Base-by-base conservation (phyloP, 2,113 vertebrate species). In the Myotis davidii region DNA sequence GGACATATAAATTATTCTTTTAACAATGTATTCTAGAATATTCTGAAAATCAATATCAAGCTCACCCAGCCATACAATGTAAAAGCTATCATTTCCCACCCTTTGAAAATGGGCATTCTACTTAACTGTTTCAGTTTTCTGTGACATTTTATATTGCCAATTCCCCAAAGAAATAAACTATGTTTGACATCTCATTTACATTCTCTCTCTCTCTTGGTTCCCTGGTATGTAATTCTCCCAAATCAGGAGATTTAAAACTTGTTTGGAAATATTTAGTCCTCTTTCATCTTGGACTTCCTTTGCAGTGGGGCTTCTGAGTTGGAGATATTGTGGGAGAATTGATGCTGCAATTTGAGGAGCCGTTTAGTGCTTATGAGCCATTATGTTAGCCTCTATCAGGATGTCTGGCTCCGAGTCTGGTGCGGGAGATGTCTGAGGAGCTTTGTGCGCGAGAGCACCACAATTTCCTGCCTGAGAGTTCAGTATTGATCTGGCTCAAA, bases 381-480 rank as follows among this genome's bases (percentile, higher is more conserved):
- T 97, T 97, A 96, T 90, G 94, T 93, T 89, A 93, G 94, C 85
- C 94, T 96, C 81, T 95, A 88, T 88, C 96, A 94, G 96, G 97
- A 94, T 96, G 97, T 97, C 97, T 97, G 97, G 96, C 96, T 97
- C 97, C 92, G 2, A 82, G 96, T 94, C 97, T 97, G 91, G 86
- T 92, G 92, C 2, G 34, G 85, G 90, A 29, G 9, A 70, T 94
- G 96, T 97, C 97, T 97, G 95, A 96, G 94, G 90, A 93, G 94
- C 85, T 96, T 92, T 97, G 92, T 96, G 88, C 91, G 82, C 83
- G 85, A 96, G 73, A 92, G 69, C 85, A 90, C 95, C 95, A 88
- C 94, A 90, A 82, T 96, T 97, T 97, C 97, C 97, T 97, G 95
- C 94, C 88, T 97, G 73, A 97, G 94, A 96, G 92, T 96, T 96